Conservation (phyloP, 2,113 vertebrate species). For the Cariama cristata region DNA sequence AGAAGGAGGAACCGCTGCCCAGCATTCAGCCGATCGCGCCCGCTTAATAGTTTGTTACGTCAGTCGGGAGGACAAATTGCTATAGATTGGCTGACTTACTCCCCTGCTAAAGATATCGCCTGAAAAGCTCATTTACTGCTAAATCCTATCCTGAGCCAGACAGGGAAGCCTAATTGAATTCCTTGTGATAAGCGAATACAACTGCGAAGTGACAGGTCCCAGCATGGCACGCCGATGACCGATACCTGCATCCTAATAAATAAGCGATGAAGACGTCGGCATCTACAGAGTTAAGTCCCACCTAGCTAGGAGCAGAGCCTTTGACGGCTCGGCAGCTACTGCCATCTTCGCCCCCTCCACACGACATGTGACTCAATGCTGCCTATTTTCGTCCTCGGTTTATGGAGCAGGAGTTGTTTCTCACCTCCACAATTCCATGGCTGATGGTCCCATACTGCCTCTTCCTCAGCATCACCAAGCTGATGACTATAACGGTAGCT, state of each 20-base stretch:
- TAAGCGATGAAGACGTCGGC: accelerated
- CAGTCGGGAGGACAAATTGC: background rate
- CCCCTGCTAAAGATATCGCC: background rate
- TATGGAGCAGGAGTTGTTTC: slow-evolving; percentile 20
- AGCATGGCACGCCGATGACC: accelerated
- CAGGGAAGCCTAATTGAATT: background rate
- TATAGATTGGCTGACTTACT: background rate
- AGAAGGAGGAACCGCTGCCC: background rate
- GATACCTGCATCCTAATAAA: background rate
- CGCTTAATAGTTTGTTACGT: background rate
- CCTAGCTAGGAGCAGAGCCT: background rate
- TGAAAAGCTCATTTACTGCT: slow-evolving; percentile 27
- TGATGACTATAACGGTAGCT: slow-evolving; percentile 95
- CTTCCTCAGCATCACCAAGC: slow-evolving; percentile 96
- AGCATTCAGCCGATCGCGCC: accelerated
- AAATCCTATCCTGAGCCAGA: slow-evolving; percentile 7
- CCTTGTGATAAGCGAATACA: background rate
- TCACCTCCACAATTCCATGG: slow-evolving; percentile 98
- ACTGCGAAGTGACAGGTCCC: background rate
- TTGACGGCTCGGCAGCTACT: background rate
- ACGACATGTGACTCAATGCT: background rate
- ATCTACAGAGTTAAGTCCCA: background rate
- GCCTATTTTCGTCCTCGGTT: background rate
- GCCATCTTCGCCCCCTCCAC: background rate
- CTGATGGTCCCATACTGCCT: slow-evolving; percentile 97